Evolutionary conservation across 2,797 vertebrate genomes (phyloP), one percentile per base, ranked within the genome.

Genomic region (Anguilla marmorata): DNA sequence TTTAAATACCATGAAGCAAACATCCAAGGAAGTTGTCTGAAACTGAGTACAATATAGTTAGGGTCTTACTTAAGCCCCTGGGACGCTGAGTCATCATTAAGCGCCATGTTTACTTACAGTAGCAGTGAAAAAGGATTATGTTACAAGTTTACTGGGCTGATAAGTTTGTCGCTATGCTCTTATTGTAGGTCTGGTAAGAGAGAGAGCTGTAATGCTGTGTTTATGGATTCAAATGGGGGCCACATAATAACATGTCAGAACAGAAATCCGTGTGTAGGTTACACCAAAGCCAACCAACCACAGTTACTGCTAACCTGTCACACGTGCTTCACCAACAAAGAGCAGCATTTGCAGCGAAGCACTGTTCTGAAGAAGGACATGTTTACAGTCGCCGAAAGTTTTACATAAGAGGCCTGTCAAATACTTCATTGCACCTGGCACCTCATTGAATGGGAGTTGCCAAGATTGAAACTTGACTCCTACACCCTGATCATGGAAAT

Each of bases 391-490:
- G 74, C 19, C 1, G 30, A 50, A 27, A 19, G 33, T 79, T 85
- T 63, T 54, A 69, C 50, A 50, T n/a, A 69, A 48, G 7, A 30
- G 12, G 12, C n/a, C 66, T 30, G 84, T 86, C 72, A 86, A 37
- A 82, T 52, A 58, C 45, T 84, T 72, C 24, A 69, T 66, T n/a
- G 66, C 82, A 88, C 79, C 37, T 89, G 87, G 80, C 84, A 87
- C 54, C 82, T 79, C 6, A n/a, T 52, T 24, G 21, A 69, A 85
- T 30, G 80, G 86, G 4, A 9, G 16, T 14, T 74, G 85, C 87
- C 87, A 85, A 63, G 24, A 0, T 30, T 8, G 33, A 30, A 30
- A 85, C 2, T 5, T 66, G 84, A 84, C 12, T 84, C 30, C 27
- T 56, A 16, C 48, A 30, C 19, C 27, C 1, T 56, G 48, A 84